Conservation (phyloP, 2,888 invertebrate genomes). For the Scaptomyza polygonia region DNA sequence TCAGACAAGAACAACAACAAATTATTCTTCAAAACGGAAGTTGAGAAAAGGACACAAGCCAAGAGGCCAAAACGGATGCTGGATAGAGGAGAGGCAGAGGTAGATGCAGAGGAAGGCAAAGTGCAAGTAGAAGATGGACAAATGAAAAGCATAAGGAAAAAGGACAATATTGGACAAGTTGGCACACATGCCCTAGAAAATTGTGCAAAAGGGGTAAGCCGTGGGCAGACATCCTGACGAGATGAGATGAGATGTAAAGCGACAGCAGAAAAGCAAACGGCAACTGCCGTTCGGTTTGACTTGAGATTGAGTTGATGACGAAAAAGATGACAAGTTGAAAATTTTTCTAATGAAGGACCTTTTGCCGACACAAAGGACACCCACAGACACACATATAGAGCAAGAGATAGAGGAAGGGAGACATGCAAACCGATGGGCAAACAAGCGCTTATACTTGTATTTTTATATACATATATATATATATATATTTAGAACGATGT, state of each 20-base stretch:
- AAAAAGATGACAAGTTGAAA: conserved; percentile 81
- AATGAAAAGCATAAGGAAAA: conserved; percentile 78
- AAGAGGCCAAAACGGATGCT: conserved; percentile 31
- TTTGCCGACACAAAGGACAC: conserved; percentile 68
- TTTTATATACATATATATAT: conserved; percentile 16
- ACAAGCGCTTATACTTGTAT: conserved; percentile 25
- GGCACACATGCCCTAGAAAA: conserved; percentile 51
- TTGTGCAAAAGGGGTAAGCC: conserved; percentile 18
- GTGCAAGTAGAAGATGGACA: conserved; percentile 71
- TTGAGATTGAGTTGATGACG: conserved; percentile 80
- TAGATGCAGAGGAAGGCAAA: conserved; percentile 14
- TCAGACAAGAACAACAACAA: conserved; percentile 53
- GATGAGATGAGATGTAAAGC: conserved; percentile 75
- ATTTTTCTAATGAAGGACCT: conserved; percentile 81
- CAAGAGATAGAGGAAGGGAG: conserved; percentile 13
- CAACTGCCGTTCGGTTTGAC: conserved; percentile 75
- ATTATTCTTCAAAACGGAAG: conserved; percentile 30
- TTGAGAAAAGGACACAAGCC: conserved; percentile 34
- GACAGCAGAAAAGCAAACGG: conserved; percentile 61
- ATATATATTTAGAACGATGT: conserved; percentile 7
- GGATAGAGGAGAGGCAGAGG: not conserved
- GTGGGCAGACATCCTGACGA: conserved; percentile 56
- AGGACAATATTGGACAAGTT: conserved; percentile 77
- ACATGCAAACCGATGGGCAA: conserved; percentile 44
- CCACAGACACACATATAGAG: conserved; percentile 31